Conservation (phyloP, 2,888 invertebrate species). For the Archaeoteleia sp. region DNA sequence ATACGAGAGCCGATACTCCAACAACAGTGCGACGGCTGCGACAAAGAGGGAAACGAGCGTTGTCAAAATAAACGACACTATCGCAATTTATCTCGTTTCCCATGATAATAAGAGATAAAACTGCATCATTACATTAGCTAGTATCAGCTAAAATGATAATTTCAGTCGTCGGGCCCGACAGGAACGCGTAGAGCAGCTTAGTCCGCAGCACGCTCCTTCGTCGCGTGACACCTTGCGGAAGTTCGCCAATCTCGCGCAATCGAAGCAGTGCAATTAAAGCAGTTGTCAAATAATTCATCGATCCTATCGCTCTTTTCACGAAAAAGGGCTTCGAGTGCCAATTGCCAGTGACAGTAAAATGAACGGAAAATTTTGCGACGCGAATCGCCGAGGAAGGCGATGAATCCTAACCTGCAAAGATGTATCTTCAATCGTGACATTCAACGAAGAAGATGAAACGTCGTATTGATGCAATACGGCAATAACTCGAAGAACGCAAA, state of each 20-base stretch:
- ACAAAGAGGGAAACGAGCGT: slow-evolving; percentile 62
- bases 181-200: slow-evolving; percentile 69
- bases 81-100: slow-evolving; percentile 76
- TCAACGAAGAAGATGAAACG: background rate
- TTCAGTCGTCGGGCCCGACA: slow-evolving; percentile 72
- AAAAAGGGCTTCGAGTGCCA: too few species aligned
- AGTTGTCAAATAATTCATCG: too few species aligned
- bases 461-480: slow-evolving; percentile 7
- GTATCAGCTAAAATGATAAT: slow-evolving; percentile 76
- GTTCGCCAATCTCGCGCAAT: slow-evolving; percentile 17
- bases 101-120: slow-evolving; percentile 76
- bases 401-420: too few species aligned
- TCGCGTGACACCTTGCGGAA: too few species aligned
- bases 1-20: slow-evolving; percentile 59
- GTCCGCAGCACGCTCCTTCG: slow-evolving; percentile 33
- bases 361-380: background rate
- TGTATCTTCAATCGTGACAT: background rate
- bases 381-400: background rate
- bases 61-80: slow-evolving; percentile 75
- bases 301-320: too few species aligned
- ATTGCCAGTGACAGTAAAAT: too few species aligned
- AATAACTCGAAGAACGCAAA: slow-evolving; percentile 34
- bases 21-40: slow-evolving; percentile 38
- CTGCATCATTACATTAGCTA: slow-evolving; percentile 75
- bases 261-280: too few species aligned